Evolutionary conservation across 2,113 vertebrate genomes (phyloP).

Genomic region (Carollia perspicillata): DNA sequence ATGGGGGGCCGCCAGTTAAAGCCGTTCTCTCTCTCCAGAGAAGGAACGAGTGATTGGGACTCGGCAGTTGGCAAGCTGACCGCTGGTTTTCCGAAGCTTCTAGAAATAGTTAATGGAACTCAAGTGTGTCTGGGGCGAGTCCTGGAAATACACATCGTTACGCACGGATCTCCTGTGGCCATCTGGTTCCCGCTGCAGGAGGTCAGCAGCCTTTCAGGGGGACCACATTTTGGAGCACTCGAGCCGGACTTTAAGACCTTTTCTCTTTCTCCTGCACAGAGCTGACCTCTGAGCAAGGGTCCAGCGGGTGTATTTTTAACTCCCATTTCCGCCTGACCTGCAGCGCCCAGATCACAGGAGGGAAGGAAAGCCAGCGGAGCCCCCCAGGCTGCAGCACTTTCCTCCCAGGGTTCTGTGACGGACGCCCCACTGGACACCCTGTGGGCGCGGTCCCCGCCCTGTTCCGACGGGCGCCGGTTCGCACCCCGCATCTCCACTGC

Average conservation of each 20-base stretch:
- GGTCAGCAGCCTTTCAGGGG: conserved; percentile 65
- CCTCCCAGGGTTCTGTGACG: conserved; percentile 83
- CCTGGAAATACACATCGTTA: conserved; percentile 84
- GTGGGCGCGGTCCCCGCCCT: conserved; percentile 81
- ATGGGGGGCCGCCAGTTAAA: background rate
- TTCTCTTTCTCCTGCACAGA: background rate
- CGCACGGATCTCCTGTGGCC: conserved; percentile 79
- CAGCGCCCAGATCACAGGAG: background rate
- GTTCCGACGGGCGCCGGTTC: conserved; percentile 74
- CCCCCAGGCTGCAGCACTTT: accelerated
- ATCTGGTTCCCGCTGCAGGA: conserved; percentile 84
- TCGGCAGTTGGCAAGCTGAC: conserved; percentile 78
- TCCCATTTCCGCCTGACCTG: background rate
- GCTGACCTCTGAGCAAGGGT: background rate
- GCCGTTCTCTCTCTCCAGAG: conserved; percentile 21
- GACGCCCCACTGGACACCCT: conserved; percentile 75
- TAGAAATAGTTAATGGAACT: conserved; percentile 68
- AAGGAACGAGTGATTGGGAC: conserved; percentile 74
- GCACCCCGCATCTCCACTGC: conserved; percentile 81
- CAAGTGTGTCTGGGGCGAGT: conserved; percentile 82
- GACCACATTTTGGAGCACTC: background rate
- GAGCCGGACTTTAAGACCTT: background rate
- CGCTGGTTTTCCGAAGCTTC: conserved; percentile 76
- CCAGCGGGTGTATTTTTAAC: background rate
- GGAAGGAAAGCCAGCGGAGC: background rate